These are phyloP conservation scores for Phrynosoma platyrhinos DNA, from an alignment of 2,113 vertebrate species.

Conservation along the genomic window DNA sequence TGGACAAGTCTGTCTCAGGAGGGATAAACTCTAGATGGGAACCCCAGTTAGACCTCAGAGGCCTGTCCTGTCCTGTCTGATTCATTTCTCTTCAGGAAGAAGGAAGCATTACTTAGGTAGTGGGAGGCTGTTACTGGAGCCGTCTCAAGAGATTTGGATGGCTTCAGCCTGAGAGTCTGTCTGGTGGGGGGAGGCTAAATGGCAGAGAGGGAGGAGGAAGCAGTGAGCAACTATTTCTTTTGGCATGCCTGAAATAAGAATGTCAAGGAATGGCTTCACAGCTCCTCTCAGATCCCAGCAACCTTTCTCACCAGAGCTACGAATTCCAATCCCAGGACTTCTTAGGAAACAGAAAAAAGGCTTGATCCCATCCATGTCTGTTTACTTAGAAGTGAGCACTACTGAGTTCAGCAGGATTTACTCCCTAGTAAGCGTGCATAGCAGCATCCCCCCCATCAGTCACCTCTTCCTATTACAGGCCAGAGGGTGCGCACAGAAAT, in stretches of 20 bases:
- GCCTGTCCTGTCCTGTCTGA: neutral
- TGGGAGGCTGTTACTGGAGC: slow-evolving; percentile 2
- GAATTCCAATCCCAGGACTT: neutral
- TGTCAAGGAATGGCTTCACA: neutral
- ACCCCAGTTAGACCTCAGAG: neutral
- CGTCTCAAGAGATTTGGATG: neutral
- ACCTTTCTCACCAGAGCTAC: neutral
- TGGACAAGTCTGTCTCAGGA: neutral
- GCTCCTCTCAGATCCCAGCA: neutral
- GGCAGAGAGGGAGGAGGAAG: neutral
- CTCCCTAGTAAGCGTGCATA: neutral
- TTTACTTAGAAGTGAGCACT: no score
- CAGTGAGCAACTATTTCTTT: slow-evolving; percentile 6
- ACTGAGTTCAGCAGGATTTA: neutral
- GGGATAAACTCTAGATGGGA: no score
- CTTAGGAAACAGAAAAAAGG: neutral
- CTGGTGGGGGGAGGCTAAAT: neutral
- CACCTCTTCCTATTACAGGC: neutral
- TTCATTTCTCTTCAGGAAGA: slow-evolving; percentile 3
- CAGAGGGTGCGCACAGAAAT: neutral
- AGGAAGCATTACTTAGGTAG: slow-evolving; percentile 6
- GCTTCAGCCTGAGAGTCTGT: slow-evolving; percentile 1
- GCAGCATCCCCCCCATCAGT: neutral
- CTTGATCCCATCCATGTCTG: no score
- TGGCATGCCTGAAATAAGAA: neutral